A percentile compares a stretch with the other conserved stretches of the same genome.
Conservation (phyloP, 1,140 invertebrate species). For the Tenebrio molitor region DNA sequence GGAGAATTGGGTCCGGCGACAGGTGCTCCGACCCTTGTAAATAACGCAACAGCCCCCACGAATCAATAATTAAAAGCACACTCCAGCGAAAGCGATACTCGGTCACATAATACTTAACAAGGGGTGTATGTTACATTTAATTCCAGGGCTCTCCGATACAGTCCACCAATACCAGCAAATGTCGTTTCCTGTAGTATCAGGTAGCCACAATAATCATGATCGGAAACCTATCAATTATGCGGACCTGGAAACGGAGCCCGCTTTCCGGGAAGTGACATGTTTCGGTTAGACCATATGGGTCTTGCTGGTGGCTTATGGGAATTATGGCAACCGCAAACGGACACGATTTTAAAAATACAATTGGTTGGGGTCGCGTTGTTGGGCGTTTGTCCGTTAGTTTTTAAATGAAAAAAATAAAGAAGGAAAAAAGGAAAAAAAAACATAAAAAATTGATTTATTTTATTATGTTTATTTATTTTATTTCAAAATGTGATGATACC, state of each 20-base stretch:
- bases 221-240: slow-evolving; percentile 46
- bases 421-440: too few species aligned
- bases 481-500: too few species aligned
- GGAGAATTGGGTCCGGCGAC: background rate
- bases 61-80: slow-evolving; percentile 43
- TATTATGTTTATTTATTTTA: too few species aligned
- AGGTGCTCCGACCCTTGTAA: slow-evolving; percentile 32
- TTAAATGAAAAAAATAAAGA: too few species aligned
- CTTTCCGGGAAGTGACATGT: slow-evolving; percentile 45
- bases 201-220: slow-evolving; percentile 46
- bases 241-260: slow-evolving; percentile 15
- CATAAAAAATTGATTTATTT: too few species aligned
- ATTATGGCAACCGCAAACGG: background rate
- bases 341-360: too few species aligned
- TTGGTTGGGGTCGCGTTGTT: too few species aligned
- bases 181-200: slow-evolving; percentile 46
- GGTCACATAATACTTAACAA: slow-evolving; percentile 33
- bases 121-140: slow-evolving; percentile 44
- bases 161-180: slow-evolving; percentile 41
- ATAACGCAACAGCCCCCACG: slow-evolving; percentile 37
- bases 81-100: slow-evolving; percentile 9
- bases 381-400: too few species aligned
- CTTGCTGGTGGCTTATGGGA: background rate
- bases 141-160: slow-evolving; percentile 40
- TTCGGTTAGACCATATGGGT: slow-evolving; percentile 22